Evolutionary conservation across 2,113 vertebrate genomes (phyloP).

Genomic region (Carassius carassius): DNA sequence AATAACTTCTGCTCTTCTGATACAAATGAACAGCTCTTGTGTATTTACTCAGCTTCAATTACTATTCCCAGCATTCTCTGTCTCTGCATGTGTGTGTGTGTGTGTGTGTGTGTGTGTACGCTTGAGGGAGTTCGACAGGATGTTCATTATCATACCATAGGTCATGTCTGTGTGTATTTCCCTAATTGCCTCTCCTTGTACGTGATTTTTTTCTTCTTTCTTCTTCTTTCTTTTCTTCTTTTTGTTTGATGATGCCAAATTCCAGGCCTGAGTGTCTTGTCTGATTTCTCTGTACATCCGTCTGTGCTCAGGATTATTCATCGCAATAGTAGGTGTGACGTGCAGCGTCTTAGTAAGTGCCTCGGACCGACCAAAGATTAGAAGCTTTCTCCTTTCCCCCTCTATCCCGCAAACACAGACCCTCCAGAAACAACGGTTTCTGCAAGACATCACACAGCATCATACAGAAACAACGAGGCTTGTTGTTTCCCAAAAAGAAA

Average conservation of each 20-base stretch:
- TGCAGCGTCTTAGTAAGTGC: conserved; percentile 42
- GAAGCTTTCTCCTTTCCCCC: background rate
- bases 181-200: conserved; percentile 41
- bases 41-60: conserved; percentile 19
- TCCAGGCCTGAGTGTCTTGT: conserved; percentile 28
- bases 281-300: conserved; percentile 45
- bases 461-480: background rate
- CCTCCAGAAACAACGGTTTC: background rate
- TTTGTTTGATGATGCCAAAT: conserved; percentile 44
- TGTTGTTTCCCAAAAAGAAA: conserved; percentile 12
- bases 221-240: conserved; percentile 23
- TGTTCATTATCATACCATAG: conserved; percentile 49
- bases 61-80: conserved; percentile 13
- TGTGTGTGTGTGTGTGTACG: background rate
- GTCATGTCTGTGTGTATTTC: conserved; percentile 49
- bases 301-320: conserved; percentile 58
- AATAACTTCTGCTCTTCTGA: conserved; percentile 20
- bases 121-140: conserved; percentile 8
- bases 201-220: conserved; percentile 10
- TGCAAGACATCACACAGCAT: background rate
- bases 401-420: background rate
- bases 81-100: background rate
- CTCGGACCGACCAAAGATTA: conserved; percentile 38
- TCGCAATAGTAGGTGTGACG: conserved; percentile 43
- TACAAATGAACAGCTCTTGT: conserved; percentile 12